Conservation (phyloP, 2,113 vertebrate species). For the Sitta europaea region DNA sequence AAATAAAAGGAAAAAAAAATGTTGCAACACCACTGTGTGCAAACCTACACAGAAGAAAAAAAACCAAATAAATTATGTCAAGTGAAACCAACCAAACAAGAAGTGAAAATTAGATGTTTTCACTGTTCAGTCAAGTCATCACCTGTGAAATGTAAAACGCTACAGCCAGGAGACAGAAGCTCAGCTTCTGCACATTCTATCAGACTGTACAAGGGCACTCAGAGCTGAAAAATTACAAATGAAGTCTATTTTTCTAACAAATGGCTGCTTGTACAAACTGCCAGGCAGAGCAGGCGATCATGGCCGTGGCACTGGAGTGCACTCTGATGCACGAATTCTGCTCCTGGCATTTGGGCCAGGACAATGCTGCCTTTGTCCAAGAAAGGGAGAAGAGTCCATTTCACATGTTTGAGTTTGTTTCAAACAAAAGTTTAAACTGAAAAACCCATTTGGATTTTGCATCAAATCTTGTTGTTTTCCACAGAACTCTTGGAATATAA, state of each 20-base stretch:
- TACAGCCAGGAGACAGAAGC: neutral
- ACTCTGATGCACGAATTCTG: neutral
- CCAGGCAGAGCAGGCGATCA: neutral
- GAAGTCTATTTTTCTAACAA: conserved; percentile 36
- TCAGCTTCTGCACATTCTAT: neutral
- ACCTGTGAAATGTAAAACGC: conserved; percentile 37
- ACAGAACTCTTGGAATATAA: neutral
- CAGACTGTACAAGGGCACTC: neutral
- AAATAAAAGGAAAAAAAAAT: too few relatives aligned
- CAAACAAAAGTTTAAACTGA: neutral
- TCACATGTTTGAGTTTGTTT: neutral
- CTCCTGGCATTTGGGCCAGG: neutral
- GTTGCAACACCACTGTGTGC: neutral
- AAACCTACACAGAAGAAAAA: neutral
- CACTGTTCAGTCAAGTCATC: neutral
- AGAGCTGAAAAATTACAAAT: neutral
- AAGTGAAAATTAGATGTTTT: conserved; percentile 35
- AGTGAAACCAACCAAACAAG: conserved; percentile 43
- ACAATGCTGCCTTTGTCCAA: conserved; percentile 36
- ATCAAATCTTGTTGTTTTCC: neutral
- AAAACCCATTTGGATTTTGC: neutral
- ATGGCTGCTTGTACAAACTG: conserved; percentile 25
- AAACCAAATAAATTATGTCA: neutral
- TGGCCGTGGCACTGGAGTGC: neutral
- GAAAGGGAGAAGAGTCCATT: neutral